Conservation (phyloP, 1,140 invertebrate species). For the Diachasma alloeum region DNA sequence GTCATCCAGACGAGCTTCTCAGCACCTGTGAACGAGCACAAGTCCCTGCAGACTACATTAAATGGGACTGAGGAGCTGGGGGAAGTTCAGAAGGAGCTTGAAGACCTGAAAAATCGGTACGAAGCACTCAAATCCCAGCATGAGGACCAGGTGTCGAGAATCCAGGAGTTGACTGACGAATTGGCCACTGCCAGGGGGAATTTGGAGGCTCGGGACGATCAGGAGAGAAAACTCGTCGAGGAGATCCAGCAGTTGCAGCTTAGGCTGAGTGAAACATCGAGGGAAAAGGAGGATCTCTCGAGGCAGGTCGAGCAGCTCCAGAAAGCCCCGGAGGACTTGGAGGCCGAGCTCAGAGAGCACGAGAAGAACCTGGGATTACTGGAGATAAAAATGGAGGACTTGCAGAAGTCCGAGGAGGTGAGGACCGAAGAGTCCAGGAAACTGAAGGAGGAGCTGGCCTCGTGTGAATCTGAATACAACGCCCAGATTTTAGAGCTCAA, state of each 20-base stretch:
- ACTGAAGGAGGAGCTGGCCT: neutral
- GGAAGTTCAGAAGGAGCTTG: slow-evolving; percentile 5
- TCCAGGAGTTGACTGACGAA: slow-evolving; percentile 33
- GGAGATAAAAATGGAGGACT: neutral
- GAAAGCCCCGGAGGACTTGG: neutral
- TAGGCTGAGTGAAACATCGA: slow-evolving; percentile 21
- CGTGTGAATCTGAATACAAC: neutral
- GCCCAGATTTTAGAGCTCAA: neutral
- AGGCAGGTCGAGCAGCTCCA: slow-evolving; percentile 1
- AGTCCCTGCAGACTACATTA: neutral
- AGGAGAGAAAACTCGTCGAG: neutral
- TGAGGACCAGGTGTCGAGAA: slow-evolving; percentile 30
- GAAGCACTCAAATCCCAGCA: slow-evolving; percentile 36
- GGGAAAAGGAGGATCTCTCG: slow-evolving; percentile 37
- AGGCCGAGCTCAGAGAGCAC: neutral
- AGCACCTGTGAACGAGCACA: neutral
- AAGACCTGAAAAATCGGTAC: slow-evolving; percentile 1
- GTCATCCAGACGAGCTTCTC: slow-evolving; percentile 17
- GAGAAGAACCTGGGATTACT: neutral
- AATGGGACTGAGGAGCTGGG: neutral
- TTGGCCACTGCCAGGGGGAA: neutral
- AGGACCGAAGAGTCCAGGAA: neutral
- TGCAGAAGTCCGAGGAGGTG: neutral
- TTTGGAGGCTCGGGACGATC: neutral
- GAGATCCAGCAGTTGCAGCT: slow-evolving; percentile 24